Conservation (phyloP, 2,888 invertebrate species). For the Iphiclides podalirius region DNA sequence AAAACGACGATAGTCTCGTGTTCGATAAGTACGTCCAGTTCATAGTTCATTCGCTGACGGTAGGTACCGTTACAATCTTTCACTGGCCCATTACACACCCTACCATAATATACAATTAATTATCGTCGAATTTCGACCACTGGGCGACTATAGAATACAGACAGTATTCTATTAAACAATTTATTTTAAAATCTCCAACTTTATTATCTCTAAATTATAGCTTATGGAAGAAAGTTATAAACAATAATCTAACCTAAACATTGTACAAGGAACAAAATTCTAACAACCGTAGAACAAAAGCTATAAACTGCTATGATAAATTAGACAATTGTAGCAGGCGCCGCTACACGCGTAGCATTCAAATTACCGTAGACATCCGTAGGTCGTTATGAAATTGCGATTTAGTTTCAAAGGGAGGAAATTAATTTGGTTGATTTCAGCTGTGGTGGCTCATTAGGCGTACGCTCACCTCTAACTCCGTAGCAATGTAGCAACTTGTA, state of each 20-base stretch:
- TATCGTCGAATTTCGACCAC: too few relatives aligned
- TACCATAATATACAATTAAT: too few relatives aligned
- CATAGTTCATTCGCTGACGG: too few relatives aligned
- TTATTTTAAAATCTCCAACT: too few relatives aligned
- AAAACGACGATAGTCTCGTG: too few relatives aligned
- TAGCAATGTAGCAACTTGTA: not conserved
- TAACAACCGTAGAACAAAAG: not conserved
- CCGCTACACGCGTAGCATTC: constrained; percentile 1
- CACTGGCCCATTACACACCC: too few relatives aligned
- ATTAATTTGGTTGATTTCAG: not conserved
- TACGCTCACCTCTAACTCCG: not conserved
- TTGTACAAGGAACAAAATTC: constrained; percentile 1
- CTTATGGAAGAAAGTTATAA: too few relatives aligned
- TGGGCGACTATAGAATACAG: too few relatives aligned
- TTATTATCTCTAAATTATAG: too few relatives aligned
- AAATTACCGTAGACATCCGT: constrained; percentile 1
- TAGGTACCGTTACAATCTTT: too few relatives aligned
- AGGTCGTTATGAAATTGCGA: not conserved
- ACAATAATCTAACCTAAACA: not conserved
- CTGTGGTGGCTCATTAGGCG: not conserved
- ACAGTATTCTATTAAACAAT: too few relatives aligned
- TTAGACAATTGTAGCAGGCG: constrained; percentile 8
- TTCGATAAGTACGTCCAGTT: too few relatives aligned
- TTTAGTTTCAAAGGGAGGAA: not conserved
- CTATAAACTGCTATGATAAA: constrained; percentile 5